Conservation (phyloP, 35 echinoderm and acorn worm species). For the Chiridota heheva region DNA sequence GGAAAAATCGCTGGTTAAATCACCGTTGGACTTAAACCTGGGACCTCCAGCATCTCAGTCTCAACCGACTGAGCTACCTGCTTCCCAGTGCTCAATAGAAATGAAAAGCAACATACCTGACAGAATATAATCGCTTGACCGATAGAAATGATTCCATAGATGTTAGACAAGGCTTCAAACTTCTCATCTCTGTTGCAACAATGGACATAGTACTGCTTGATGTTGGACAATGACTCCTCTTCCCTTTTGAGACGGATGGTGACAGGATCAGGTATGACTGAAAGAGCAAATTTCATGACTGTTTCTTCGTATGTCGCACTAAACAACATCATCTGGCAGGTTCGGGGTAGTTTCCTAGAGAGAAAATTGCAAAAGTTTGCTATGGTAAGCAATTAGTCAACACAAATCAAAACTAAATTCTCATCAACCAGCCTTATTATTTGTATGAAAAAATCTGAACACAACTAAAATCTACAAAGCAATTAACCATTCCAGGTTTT, state of each 20-base stretch:
- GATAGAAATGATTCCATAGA: constrained; percentile 86
- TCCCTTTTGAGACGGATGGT: constrained; percentile 82
- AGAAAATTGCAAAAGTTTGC: neutral
- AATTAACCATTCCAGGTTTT: too few relatives aligned
- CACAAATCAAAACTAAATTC: neutral
- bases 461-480: too few relatives aligned
- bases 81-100: neutral
- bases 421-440: neutral
- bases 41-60: too few relatives aligned
- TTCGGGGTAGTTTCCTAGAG: constrained; percentile 58
- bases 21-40: too few relatives aligned
- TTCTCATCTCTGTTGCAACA: constrained; percentile 84
- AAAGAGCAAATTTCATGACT: constrained; percentile 90
- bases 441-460: neutral
- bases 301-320: constrained; percentile 95
- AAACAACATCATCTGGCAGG: constrained; percentile 99
- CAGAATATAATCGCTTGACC: constrained; percentile 99
- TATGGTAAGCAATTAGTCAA: neutral
- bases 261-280: constrained; percentile 71
- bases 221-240: constrained; percentile 90
- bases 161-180: constrained; percentile 85
- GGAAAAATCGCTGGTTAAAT: too few relatives aligned
- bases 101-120: constrained; percentile 79
- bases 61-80: neutral
- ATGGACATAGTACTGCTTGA: constrained; percentile 93